phyloP scores from a whole-genome alignment of 35 echinoderm and acorn worm genomes.

The Chiridota heheva region DNA sequence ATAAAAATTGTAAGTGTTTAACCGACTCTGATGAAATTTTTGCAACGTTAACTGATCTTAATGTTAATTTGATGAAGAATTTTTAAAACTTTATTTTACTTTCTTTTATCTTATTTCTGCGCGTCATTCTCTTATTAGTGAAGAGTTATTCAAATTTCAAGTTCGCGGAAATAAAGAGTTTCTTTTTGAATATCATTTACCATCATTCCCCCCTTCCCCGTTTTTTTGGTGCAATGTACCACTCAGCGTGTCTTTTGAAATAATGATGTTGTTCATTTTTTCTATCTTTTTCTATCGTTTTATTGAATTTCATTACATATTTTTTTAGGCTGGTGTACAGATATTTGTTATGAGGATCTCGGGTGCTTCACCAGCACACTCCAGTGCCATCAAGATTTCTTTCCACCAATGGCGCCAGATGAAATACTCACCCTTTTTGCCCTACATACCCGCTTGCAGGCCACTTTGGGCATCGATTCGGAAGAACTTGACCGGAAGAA shows the following conservation, averaged over 20 bases:
- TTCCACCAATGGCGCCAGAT: constrained; percentile 55
- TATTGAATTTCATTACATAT: neutral
- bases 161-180: neutral
- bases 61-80: no score
- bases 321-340: constrained; percentile 39
- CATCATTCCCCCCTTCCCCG: no score
- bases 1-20: no score
- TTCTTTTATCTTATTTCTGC: no score
- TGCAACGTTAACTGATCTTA: no score
- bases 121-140: no score
- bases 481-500: neutral
- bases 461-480: neutral
- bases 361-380: constrained; percentile 58
- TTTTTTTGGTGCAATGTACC: no score
- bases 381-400: constrained; percentile 46
- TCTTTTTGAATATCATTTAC: no score
- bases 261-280: neutral
- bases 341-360: constrained; percentile 72
- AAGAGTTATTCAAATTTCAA: neutral
- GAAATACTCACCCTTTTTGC: constrained; percentile 64
- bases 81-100: no score
- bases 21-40: no score
- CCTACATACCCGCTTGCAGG: constrained; percentile 26
- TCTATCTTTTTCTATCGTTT: neutral
- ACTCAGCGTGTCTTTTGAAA: neutral